A percentile compares a stretch with the other conserved stretches of the same genome.
These are phyloP conservation scores for Vannuccia rotundouncinata DNA, from an alignment of 2,888 invertebrate genomes.

Conservation along the genomic window DNA sequence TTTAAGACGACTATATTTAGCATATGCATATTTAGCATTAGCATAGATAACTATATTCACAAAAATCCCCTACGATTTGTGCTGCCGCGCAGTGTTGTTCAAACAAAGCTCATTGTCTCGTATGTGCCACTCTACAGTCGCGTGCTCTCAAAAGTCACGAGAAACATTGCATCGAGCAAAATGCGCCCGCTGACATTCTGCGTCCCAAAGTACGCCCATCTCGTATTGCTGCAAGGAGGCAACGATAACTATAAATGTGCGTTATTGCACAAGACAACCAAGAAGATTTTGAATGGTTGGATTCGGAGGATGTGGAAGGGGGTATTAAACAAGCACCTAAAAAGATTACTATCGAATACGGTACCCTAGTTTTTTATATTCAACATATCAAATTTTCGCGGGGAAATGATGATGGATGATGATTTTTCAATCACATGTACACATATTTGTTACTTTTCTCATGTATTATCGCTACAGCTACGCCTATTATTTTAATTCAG, in stretches of 20 bases:
- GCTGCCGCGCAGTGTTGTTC: too few species aligned
- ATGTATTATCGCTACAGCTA: too few species aligned
- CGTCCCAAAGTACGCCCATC: constrained; percentile 11
- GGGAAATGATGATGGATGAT: neutral
- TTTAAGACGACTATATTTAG: too few species aligned
- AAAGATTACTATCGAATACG: constrained; percentile 12
- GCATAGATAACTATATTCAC: too few species aligned
- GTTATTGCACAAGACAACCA: constrained; percentile 13
- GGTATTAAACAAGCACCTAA: neutral
- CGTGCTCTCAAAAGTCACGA: constrained; percentile 3
- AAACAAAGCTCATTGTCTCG: too few species aligned
- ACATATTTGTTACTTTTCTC: too few species aligned
- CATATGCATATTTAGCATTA: too few species aligned
- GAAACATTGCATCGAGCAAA: neutral
- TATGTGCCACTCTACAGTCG: constrained; percentile 14
- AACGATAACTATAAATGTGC: neutral
- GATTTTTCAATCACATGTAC: too few species aligned
- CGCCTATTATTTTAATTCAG: too few species aligned
- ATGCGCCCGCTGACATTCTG: neutral
- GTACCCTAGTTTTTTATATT: neutral
- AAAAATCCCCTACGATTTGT: constrained; percentile 2
- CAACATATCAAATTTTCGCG: neutral
- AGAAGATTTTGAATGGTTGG: constrained; percentile 8
- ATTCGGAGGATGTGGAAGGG: neutral
- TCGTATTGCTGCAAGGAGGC: constrained; percentile 10